Percentiles rank a stretch among this genome's conserved stretches.
These are phyloP conservation scores for Sminthurides aquaticus DNA, from an alignment of 2,888 invertebrate species.

Conservation along the genomic window DNA sequence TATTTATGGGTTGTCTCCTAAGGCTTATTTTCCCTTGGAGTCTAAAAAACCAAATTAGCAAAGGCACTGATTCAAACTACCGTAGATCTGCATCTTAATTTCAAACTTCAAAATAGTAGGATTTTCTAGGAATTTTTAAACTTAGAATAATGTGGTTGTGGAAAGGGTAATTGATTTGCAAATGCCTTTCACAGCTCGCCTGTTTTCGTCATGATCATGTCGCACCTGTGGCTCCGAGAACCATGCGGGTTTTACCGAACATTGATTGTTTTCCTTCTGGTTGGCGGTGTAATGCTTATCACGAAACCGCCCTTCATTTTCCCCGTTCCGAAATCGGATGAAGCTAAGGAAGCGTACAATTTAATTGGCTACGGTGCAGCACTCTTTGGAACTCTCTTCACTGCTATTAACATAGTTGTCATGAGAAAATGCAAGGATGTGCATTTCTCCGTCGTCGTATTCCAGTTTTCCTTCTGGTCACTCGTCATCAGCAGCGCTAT, in stretches of 20 bases:
- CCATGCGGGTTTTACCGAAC: constrained; percentile 50
- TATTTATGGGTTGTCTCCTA: too few relatives aligned
- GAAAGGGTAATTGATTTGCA: too few relatives aligned
- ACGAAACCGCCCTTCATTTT: constrained; percentile 50
- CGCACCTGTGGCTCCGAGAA: constrained; percentile 49
- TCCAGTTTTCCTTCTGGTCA: constrained; percentile 49
- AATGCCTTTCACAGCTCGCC: constrained; percentile 48
- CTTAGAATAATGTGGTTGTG: too few relatives aligned
- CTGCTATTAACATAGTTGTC: constrained; percentile 50
- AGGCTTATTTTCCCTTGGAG: too few relatives aligned
- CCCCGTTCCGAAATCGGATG: constrained; percentile 44
- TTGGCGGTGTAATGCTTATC: constrained; percentile 49
- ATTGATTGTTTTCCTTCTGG: constrained; percentile 48
- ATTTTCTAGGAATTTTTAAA: too few relatives aligned
- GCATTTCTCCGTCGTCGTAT: constrained; percentile 49
- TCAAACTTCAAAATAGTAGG: too few relatives aligned
- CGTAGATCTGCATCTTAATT: too few relatives aligned
- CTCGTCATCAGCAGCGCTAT: constrained; percentile 45
- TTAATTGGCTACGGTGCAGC: constrained; percentile 49
- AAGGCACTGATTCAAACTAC: too few relatives aligned
- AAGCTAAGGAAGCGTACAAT: constrained; percentile 46
- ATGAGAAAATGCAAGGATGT: constrained; percentile 51
- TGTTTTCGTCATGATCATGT: constrained; percentile 50
- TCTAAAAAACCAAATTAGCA: too few relatives aligned
- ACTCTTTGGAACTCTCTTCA: constrained; percentile 49